Percentiles rank a stretch among this genome's conserved stretches.
Evolutionary conservation across 2,797 vertebrate genomes (phyloP).

Genomic region (Carapus acus): DNA sequence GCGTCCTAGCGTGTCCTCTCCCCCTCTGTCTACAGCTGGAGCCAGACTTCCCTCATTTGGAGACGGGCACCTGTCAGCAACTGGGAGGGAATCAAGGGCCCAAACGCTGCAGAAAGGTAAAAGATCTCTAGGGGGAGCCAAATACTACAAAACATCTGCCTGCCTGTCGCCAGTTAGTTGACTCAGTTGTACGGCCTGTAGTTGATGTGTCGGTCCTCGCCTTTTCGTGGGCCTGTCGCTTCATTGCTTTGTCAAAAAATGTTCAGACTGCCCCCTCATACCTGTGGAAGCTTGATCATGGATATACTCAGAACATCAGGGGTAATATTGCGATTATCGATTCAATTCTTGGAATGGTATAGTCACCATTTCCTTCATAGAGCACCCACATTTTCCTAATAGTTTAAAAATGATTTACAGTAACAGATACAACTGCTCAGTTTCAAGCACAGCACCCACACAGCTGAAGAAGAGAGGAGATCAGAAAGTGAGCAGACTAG

Average conservation of each 20-base stretch:
- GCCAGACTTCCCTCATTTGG: slow-evolving; percentile 79
- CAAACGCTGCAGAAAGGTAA: slow-evolving; percentile 90
- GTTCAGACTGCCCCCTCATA: too few species aligned
- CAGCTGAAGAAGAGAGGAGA: too few species aligned
- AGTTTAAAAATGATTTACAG: background rate
- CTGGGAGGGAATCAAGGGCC: slow-evolving; percentile 86
- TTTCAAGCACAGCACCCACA: too few species aligned
- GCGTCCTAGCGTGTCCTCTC: background rate
- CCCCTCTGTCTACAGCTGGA: slow-evolving; percentile 61
- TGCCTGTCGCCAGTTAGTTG: background rate
- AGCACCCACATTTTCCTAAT: too few species aligned
- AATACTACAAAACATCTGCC: background rate
- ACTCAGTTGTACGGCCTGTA: background rate
- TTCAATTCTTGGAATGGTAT: too few species aligned
- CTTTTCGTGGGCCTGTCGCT: too few species aligned
- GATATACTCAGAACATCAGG: too few species aligned
- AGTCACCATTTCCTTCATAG: too few species aligned
- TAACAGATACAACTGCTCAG: too few species aligned
- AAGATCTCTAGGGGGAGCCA: slow-evolving; percentile 37
- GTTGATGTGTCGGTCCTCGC: background rate
- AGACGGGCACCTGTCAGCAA: slow-evolving; percentile 74
- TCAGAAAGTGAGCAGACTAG: slow-evolving; percentile 15
- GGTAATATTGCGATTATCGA: too few species aligned
- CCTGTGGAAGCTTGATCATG: too few species aligned
- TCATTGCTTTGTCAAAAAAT: too few species aligned